A percentile compares a stretch with the other conserved stretches of the same genome.
These are phyloP conservation scores for Drosophila parthenogenetica DNA, from an alignment of 2,888 invertebrate species.

Conservation along the genomic window DNA sequence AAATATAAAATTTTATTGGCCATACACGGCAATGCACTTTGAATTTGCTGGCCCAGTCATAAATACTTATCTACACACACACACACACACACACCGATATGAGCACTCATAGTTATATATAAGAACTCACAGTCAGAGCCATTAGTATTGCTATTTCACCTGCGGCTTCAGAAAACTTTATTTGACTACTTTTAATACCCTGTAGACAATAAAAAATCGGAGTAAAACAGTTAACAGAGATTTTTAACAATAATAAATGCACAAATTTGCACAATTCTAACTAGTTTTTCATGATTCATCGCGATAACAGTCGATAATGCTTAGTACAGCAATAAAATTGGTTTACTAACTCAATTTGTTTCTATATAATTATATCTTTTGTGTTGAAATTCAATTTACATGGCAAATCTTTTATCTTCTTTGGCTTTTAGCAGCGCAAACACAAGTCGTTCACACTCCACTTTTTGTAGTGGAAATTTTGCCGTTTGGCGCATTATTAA, in stretches of 20 bases:
- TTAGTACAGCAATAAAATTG: not conserved
- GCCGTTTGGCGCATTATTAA: conserved; percentile 53
- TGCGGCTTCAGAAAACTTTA: conserved; percentile 48
- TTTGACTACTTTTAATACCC: conserved; percentile 26
- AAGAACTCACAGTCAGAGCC: conserved; percentile 15
- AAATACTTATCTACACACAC: conserved; percentile 43
- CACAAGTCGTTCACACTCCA: not conserved
- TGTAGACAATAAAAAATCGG: conserved; percentile 9
- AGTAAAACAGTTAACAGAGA: not conserved
- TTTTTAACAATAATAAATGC: not conserved
- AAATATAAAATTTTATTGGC: conserved; percentile 66
- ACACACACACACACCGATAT: conserved; percentile 14
- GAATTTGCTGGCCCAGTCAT: conserved; percentile 63
- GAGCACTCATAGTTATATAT: conserved; percentile 14
- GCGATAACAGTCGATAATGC: not conserved
- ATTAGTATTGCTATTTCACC: conserved; percentile 56
- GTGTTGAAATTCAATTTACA: not conserved
- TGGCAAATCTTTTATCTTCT: not conserved
- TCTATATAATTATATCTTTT: not conserved
- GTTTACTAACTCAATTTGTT: not conserved
- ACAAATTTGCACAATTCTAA: not conserved
- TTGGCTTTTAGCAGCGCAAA: conserved; percentile 16
- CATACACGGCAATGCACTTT: conserved; percentile 75
- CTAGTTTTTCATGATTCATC: not conserved
- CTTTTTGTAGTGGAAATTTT: conserved; percentile 1